Evolutionary conservation across 1,140 invertebrate genomes (phyloP).

Genomic region (Vollenhovia emeryi): DNA sequence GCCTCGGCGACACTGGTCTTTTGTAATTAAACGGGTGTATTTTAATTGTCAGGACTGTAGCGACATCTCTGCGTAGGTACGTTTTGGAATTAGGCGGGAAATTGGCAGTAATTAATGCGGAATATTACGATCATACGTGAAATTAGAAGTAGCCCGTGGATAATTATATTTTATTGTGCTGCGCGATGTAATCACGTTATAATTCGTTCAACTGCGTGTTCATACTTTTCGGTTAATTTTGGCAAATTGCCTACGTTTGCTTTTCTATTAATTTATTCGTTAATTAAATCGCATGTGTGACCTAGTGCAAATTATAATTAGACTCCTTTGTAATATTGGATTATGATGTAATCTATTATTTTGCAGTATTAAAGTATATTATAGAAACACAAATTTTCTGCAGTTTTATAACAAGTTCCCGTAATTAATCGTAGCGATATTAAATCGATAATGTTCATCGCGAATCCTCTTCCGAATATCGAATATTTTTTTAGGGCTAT

Average conservation of each 20-base stretch:
- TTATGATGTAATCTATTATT: conserved; percentile 4
- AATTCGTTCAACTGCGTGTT: conserved; percentile 29
- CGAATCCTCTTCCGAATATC: not conserved
- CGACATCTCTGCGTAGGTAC: not conserved
- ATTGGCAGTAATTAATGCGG: conserved; percentile 41
- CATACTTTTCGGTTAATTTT: conserved; percentile 51
- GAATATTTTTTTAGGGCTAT: not conserved
- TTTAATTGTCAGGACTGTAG: conserved; percentile 12
- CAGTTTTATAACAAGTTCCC: not conserved
- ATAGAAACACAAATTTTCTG: not conserved
- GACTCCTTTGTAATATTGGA: not conserved
- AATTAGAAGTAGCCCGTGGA: conserved; percentile 34
- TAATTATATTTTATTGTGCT: conserved; percentile 55
- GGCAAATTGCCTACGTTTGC: conserved; percentile 40
- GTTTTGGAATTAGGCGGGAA: conserved; percentile 22
- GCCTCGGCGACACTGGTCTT: not conserved
- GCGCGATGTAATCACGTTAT: conserved; percentile 27
- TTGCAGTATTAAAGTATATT: not conserved
- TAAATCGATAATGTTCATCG: not conserved
- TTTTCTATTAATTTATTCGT: conserved; percentile 59
- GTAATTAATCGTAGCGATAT: not conserved
- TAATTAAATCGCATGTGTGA: conserved; percentile 47
- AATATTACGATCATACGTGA: conserved; percentile 35
- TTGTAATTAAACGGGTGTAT: conserved; percentile 32
- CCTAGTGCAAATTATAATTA: conserved; percentile 46